Evolutionary conservation across 2,113 vertebrate species (phyloP).

Genomic region (Psophia crepitans): DNA sequence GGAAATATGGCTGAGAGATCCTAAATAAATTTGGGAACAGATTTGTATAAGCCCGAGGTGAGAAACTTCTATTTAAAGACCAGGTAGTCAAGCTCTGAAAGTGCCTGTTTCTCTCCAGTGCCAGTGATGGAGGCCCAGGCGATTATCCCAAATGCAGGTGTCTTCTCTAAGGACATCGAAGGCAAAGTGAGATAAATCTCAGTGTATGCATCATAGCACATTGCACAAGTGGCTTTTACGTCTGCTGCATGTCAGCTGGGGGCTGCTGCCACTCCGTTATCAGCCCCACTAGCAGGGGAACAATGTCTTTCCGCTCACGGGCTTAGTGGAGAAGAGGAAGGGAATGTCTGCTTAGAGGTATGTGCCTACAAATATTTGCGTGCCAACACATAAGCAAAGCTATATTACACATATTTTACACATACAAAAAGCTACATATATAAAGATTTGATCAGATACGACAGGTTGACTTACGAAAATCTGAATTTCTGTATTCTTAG

Average conservation of each 20-base stretch:
- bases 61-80: background rate
- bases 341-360: background rate
- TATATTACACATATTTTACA: too few relatives aligned
- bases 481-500: background rate
- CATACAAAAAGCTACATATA: too few relatives aligned
- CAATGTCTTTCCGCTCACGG: background rate
- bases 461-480: background rate
- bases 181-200: background rate
- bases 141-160: background rate
- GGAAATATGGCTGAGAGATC: background rate
- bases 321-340: background rate
- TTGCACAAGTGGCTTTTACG: background rate
- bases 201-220: accelerated
- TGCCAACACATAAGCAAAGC: background rate
- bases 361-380: background rate
- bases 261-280: background rate
- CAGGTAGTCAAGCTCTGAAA: background rate
- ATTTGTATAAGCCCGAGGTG: background rate
- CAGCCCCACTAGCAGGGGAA: background rate
- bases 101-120: background rate
- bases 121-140: background rate
- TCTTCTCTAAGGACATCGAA: background rate
- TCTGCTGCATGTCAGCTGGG: accelerated
- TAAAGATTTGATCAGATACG: background rate
- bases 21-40: background rate